Base-by-base conservation (phyloP, 2,797 vertebrate species). In the Pipistrellus pygmaeus region DNA sequence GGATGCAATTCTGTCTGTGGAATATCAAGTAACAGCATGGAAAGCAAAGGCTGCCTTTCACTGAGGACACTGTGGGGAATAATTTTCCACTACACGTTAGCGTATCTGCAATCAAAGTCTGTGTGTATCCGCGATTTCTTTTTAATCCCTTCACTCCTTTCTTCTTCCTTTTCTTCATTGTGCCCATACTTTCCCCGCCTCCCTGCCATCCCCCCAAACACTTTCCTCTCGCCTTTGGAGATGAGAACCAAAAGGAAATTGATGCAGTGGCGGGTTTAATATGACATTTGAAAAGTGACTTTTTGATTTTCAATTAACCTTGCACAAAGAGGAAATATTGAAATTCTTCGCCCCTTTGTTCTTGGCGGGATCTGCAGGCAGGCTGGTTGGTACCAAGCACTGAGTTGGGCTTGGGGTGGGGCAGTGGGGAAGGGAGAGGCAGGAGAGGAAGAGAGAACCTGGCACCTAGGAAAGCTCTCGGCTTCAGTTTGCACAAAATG, bases 261-360 rank as follows among this genome's bases (percentile, higher is more conserved):
- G 98, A 98, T 97, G 97, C 95, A 90, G 96, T 97, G 96, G 94
- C 72, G 44, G 84, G 96, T 97, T 95, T 98, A 98, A 97, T 98
- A 98, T 97, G 98, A 98, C 98, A 97, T 98, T 98, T 46, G 18
- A 96, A 98, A 98, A 98, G 97, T 98, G 97, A 97, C 96, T 98
- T 98, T 97, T 98, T 98, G 96, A 98, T 98, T 98, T 98, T 98
- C 97, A 98, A 98, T 98, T 98, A 98, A 98, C 97, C 98, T 98
- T 98, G 97, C 90, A 97, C 97, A 97, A 98, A 98, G 94, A 98
- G 53, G 96, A 98, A 98, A 97, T 97, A 98, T 86, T 98, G 97
- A 97, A 98, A 97, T 97, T 92, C 89, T 97, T 92, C 89, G 8
- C 60, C 92, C 73, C 94, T 98, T 98, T 98, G 95, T 98, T 97